Evolutionary conservation across 2,797 vertebrate genomes (phyloP), one percentile per base, ranked within the genome.

Genomic region (Fratercula arctica): DNA sequence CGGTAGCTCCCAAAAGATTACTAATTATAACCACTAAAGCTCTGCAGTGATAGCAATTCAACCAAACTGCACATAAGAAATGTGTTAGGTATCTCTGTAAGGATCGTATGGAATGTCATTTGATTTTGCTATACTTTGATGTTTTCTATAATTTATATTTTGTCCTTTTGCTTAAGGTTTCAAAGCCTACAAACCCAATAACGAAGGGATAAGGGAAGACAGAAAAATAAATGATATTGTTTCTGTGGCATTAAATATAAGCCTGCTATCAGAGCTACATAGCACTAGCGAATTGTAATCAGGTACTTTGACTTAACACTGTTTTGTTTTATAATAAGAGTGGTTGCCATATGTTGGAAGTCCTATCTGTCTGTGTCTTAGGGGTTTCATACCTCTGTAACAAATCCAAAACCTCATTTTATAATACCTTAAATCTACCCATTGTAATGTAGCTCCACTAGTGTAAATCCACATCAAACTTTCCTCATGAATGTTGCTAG

Each of bases 181-280:
- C 99, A 98, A 98, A 92, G 97, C 97, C 98, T 98, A 97, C 98
- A 98, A 98, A 98, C 98, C 97, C 97, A 98, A 98, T 99, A 99
- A 99, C 95, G 98, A 98, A 98, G 97, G 99, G 99, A 99, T 99
- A 98, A 99, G 98, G 97, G 97, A 98, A 99, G 98, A 98, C 98
- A 98, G 98, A 97, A 98, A 99, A 99, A 99, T 99, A 99, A 99
- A 99, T 99, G 98, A 99, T 99, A 99, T 99, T 99, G 99, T 99
- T 99, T 99, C 98, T 97, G 97, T 97, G 98, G 99, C 98, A 99
- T 99, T 99, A 99, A 98, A 98, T 97, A 96, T 99, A 99, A 99
- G 99, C 99, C 98, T 94, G 96, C 98, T 98, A 98, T 98, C 98
- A 97, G 98, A 98, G 98, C 98, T 98, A 98, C 99, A 98, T 98